Evolutionary conservation across 2,113 vertebrate genomes (phyloP).

Genomic region (Burhinus bistriatus): DNA sequence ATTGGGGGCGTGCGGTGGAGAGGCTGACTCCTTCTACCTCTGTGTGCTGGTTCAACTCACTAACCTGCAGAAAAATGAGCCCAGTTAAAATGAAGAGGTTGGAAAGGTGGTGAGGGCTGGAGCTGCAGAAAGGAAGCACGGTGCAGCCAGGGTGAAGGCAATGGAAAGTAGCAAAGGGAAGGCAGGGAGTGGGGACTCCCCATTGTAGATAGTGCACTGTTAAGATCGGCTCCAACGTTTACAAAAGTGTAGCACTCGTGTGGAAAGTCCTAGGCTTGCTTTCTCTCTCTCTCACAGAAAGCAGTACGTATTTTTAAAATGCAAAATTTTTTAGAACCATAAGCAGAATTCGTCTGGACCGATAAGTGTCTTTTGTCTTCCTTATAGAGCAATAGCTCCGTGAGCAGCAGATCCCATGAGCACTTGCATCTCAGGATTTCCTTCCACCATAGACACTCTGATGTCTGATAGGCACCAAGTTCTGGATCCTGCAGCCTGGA

Average conservation of each 20-base stretch:
- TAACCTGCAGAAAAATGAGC: background rate
- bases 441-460: fast-evolving
- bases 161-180: background rate
- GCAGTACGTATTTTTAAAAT: background rate
- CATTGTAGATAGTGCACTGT: fast-evolving
- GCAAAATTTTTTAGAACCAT: background rate
- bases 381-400: background rate
- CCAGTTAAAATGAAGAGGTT: background rate
- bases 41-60: background rate
- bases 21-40: background rate
- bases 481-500: background rate
- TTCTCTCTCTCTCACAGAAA: background rate
- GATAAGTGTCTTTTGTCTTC: background rate
- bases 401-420: background rate
- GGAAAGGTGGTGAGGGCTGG: background rate
- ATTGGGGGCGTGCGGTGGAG: fast-evolving
- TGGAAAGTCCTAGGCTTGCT: background rate
- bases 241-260: background rate
- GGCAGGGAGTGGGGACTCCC: background rate
- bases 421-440: background rate
- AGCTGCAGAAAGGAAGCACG: background rate
- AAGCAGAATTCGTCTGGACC: background rate
- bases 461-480: background rate
- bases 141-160: background rate
- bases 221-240: fast-evolving